Base-by-base conservation (phyloP, 2,797 vertebrate species). In the Peromyscus eremicus region DNA sequence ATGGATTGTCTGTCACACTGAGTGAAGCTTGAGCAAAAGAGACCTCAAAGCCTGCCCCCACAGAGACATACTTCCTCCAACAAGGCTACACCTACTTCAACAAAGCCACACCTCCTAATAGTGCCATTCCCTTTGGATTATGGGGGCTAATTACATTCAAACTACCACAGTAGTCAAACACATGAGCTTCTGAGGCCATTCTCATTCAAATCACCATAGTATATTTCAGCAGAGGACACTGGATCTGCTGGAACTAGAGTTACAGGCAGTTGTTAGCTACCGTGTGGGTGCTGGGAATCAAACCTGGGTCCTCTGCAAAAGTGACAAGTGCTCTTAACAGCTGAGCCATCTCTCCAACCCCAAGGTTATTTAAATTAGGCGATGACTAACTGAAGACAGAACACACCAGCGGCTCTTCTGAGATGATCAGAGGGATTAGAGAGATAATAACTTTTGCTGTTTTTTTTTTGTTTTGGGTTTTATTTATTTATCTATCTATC, bases 391-490 rank as follows among this genome's bases (percentile, higher is more conserved):
- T 75, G 12, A 85, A 86, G 32, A 49, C 23, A 95, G 29, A 89
- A 95, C 60, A 34, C 34, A 83, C 37, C 37, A 21, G 46, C 5
- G 60, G 1, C 32, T 68, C 62, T 60, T 86, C 16, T 34, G 71
- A 90, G 83, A 84, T 34, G 43, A 68, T 85, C 37, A 43, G 82
- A 79, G 62, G 16, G 7, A 64, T 96, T 92, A 64, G 83, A 96
- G 75, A 92, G 80, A 86, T 2, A 75, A 25, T 17, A 60, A 9
- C 6, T 66, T 79, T 66, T 79, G 55, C n/a, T 34, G 29, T 46
- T 76, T 32, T 75, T 68, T 19, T 34, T 55, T 46, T 34, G 49
- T 11, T 49, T 49, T 49, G 52, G 10, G 4, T 4, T 46, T 46
- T 6, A 46, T 46, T 6, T 6, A 46, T 46, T n/a, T 46, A n/a